Percentiles rank a stretch among this genome's conserved stretches.
Conservation (phyloP, 1,140 invertebrate species). For the Pseudobourletiella spinata region DNA sequence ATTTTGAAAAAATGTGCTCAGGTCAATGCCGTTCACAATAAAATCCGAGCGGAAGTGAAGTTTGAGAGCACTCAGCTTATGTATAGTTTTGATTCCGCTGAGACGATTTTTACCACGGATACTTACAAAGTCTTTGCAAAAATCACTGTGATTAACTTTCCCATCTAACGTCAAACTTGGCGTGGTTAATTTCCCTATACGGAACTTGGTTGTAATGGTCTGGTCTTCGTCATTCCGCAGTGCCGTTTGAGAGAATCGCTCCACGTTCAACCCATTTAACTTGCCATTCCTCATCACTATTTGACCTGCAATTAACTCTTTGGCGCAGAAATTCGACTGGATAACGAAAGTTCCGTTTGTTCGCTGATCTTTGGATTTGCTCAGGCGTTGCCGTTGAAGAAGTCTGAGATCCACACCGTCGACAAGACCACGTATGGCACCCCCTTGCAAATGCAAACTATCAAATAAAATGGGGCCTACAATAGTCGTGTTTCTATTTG, state of each 20-base stretch:
- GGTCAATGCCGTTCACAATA: background rate
- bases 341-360: constrained; percentile 7
- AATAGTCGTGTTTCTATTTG: background rate
- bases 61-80: background rate
- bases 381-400: constrained; percentile 4
- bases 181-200: no score
- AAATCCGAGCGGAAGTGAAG: background rate
- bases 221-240: background rate
- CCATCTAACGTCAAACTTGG: background rate
- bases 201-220: background rate
- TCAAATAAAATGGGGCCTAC: background rate
- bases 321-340: background rate
- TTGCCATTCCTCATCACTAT: background rate
- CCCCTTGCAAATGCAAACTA: background rate
- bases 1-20: background rate
- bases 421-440: background rate
- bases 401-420: constrained; percentile 4
- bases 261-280: constrained; percentile 1
- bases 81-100: background rate
- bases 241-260: background rate
- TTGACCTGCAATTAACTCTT: background rate
- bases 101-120: background rate
- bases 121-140: background rate
- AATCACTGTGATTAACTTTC: background rate
- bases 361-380: constrained; percentile 6